Evolutionary conservation across 2,888 invertebrate species (phyloP), one percentile per base, ranked within the genome.

Genomic region (Hirudinaria manillensis): DNA sequence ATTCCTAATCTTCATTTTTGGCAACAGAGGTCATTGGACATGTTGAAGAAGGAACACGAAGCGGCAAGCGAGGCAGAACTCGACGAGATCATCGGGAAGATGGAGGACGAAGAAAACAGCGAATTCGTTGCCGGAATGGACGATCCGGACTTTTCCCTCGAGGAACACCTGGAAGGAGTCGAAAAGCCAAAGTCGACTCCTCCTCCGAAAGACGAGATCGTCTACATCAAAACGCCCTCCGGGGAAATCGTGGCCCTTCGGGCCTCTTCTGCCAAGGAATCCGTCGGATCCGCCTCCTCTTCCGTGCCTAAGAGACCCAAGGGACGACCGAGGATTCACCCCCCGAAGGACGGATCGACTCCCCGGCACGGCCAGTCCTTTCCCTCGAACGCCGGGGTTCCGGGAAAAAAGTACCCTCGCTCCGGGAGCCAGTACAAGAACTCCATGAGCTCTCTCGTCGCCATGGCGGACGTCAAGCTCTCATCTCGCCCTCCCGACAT

Each of bases 191-290:
- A 24, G 32, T 32, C 68, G 10, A 32, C 68, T 24, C 32, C n/a
- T 29, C n/a, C n/a, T 1, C 68, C n/a, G 21, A 34, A 34, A 68
- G 29, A 51, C 29, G 71, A 70, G 24, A 19, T 73, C 27, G 34
- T 73, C 65, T 73, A 73, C 65, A 65, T 73, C 13, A 34, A 61
- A 34, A 73, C 73, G 61, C 34, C 65, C 1, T n/a, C 27, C 24
- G 73, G 73, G n/a, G 56, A 73, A n/a, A 32, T 73, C 36, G 73
- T 73, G 10, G 73, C 65, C 21, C 34, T 73, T 27, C 56, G 61
- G n/a, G 56, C 56, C 6, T 34, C 68, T 16, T 32, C 68, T 6
- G 36, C 68, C 32, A 34, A 34, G 36, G 68, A 32, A 32, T 29
- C 36, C n/a, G 24, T 29, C 3, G 29, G 29, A 24, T 34, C 32